Base-by-base conservation (phyloP, 2,797 vertebrate genomes). In the Myotis findleyi region DNA sequence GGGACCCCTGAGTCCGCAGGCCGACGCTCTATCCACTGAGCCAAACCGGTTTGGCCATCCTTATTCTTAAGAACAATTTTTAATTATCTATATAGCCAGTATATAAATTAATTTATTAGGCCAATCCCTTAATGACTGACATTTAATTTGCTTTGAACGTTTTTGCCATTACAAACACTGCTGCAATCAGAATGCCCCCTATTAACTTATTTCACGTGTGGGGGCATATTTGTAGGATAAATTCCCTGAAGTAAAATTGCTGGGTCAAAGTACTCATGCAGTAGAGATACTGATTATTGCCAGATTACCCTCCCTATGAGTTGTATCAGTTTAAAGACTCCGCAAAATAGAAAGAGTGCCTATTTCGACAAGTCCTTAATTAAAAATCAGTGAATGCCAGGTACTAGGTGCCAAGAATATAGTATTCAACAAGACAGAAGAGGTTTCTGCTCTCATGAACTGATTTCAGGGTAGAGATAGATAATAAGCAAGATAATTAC, bases 221-320 rank as follows among this genome's bases (percentile, higher is more conserved):
- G 53, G n/a, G 27, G 7, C 8, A 2, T 93, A 69, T 51, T 6
- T 76, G n/a, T 18, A 76, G 59, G 73, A 66, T 62, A 81, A 90
- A 44, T 76, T 81, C 18, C 47, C 38, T 88, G 20, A 91, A 71
- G 33, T 44, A 62, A 59, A 82, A 75, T 3, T 87, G 12, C 77
- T 80, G 36, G 38, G 51, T 72, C 79, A 81, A 93, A 87, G 86
- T 33, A 66, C 17, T 87, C 10, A 55, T 30, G 41, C 49, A 88
- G 59, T 83, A 96, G 57, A 93, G 47, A 92, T 86, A n/a, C 36
- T 89, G 36, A 55, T 41, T 49, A 51, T 3, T 75, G 55, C 36
- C 41, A 69, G 92, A 38, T 6, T 66, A 33, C 6, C 9, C 71
- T 79, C 66, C 38, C 23, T 62, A 25, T 17, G 12, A n/a, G 76